Base-by-base conservation (phyloP, 1,140 invertebrate species). In the Tenebrio molitor region DNA sequence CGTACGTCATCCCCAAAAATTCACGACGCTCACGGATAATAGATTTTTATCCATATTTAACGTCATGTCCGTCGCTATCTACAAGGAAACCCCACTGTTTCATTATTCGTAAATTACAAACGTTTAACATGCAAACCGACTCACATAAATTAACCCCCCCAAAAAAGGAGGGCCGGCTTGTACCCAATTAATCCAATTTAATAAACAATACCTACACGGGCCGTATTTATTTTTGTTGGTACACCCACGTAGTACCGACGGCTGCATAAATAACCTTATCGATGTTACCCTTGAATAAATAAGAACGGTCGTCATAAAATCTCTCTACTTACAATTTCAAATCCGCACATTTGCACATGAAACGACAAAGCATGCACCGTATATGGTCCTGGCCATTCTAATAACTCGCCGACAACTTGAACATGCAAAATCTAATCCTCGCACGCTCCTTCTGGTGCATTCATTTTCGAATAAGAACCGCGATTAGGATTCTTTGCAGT, bases 261-360 rank as follows among this genome's bases (percentile, higher is more conserved):
- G 1, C 1, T 14, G 29, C 23, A 62, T 62, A 63, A 70, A 70
- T 16, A 58, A 63, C 50, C 1, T 70, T 63, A 63, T 70, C 68
- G 53, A 68, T 68, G 50, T 36, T 62, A 12, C 21, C 33, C 33
- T 69, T 41, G 46, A 69, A 36, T 62, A 63, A 44, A n/a, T n/a
- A 70, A 70, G 16, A 70, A 29, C 12, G 68, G 25, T 34, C 46
- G 50, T 70, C 68, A 70, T 70, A 63, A 70, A 70, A 21, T 62
- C 46, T 36, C 39, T 58, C 41, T 44, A 62, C 68, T 70, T 70
- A 70, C 68, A 70, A 70, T 70, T 70, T 70, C 68, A 70, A 70
- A 70, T 70, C 50, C 33, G 25, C 10, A 39, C 68, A 70, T 70
- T 70, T 70, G 68, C 68, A 70, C 68, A 70, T 70, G 46, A 63